Conservation (phyloP, 2,888 invertebrate genomes). For the Agapostemon virescens region DNA sequence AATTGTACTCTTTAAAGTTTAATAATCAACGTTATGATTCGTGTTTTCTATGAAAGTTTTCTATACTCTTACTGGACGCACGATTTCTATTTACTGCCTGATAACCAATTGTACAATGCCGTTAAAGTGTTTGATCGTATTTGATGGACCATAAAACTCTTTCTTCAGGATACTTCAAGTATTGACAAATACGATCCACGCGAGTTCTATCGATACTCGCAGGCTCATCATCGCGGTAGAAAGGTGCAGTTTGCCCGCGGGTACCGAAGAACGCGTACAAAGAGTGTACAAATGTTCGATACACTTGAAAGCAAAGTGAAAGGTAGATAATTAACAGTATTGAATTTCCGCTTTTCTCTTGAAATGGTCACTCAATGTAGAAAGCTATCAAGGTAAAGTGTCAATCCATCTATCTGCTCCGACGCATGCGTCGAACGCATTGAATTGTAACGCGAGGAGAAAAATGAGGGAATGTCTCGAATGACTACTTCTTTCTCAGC, state of each 20-base stretch:
- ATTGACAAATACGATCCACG: too few relatives aligned
- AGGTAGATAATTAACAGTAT: slow-evolving; percentile 14
- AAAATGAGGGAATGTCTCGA: background rate
- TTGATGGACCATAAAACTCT: too few relatives aligned
- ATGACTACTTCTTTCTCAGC: background rate
- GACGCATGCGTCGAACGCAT: background rate
- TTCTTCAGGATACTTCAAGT: too few relatives aligned
- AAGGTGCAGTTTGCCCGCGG: background rate
- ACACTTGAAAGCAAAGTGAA: slow-evolving; percentile 36
- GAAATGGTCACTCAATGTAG: background rate
- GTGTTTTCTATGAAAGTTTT: too few relatives aligned
- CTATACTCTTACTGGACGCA: too few relatives aligned
- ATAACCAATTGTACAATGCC: too few relatives aligned
- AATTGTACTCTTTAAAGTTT: too few relatives aligned
- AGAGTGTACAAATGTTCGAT: background rate
- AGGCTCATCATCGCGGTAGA: background rate
- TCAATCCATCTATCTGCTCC: background rate
- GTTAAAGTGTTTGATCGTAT: too few relatives aligned
- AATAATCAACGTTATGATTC: too few relatives aligned
- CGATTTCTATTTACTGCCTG: too few relatives aligned
- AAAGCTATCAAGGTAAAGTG: slow-evolving; percentile 7
- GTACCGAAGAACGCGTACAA: background rate
- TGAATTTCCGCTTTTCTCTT: background rate
- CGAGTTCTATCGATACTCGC: background rate
- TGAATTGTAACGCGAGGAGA: background rate